Evolutionary conservation across 2,888 invertebrate species (phyloP), one percentile per base, ranked within the genome.

Genomic region (Agelastica alni): DNA sequence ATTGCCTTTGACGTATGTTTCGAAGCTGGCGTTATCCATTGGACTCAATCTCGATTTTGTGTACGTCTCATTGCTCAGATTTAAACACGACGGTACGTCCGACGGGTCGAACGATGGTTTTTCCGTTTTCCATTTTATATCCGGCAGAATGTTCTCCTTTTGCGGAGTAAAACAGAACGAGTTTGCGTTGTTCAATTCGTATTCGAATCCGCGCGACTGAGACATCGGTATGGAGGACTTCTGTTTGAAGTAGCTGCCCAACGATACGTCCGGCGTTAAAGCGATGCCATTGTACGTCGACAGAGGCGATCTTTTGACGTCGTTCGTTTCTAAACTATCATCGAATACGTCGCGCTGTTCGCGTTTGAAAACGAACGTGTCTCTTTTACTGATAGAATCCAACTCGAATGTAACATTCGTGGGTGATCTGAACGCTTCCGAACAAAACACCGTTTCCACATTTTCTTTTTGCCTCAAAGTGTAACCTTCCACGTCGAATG

Each of bases 1-100:
- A 30, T 81, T 80, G 4, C 59, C 63, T 68, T 82, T 82, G 4
- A 80, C 79, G 57, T 77, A 83, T 1, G 82, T 83, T 60, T 81
- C 81, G 1, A 48, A 52, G 12, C 52, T 47, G 10, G 44, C 43
- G 5, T 57, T 51, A 16, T 43, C 64, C 51, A 67, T 69, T 6
- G 62, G 48, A 55, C 64, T 69, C 10, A 64, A 17, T 28, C 81
- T 80, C 7, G 60, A 64, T 67, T 82, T 81, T 4, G 80, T 79
- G 57, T 76, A 82, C 1, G 82, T 82, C 59, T 81, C 80, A 1
- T 79, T 78, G 65, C 77, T 78, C 6, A 78, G 61, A 70, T 77
- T 79, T 9, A 44, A 22, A n/a, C 47, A 56, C 9, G 18, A 13
- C n/a, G 17, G 9, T 4, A 42, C 2, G 9, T 55, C 41, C 12